Percentiles rank a stretch among this genome's conserved stretches.
Conservation (phyloP, 2,797 vertebrate species). For the Nyctalus aviator region DNA sequence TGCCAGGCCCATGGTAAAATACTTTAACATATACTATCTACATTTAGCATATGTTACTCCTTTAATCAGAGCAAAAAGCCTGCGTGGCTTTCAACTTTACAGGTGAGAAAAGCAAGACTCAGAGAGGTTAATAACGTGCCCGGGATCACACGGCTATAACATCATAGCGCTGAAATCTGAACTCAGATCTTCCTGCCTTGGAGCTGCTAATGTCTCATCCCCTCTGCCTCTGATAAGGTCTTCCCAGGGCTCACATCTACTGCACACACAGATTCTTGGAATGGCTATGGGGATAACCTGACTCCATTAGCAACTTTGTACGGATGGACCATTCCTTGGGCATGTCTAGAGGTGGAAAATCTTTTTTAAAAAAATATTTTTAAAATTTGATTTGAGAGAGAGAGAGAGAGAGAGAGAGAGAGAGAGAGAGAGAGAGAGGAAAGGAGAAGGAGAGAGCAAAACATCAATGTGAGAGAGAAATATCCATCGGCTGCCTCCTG, state of each 20-base stretch:
- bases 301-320: neutral
- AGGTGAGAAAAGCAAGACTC: neutral
- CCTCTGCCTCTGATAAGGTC: neutral
- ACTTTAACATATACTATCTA: neutral
- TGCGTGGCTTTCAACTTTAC: neutral
- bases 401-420: neutral
- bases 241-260: neutral
- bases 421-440: neutral
- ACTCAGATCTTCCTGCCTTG: neutral
- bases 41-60: rapidly evolving
- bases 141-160: neutral
- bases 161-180: neutral
- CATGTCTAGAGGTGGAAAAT: neutral
- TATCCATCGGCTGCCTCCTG: neutral
- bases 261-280: neutral
- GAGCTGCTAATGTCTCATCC: neutral
- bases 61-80: neutral
- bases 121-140: neutral
- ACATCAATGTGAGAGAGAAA: neutral
- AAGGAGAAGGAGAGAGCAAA: neutral
- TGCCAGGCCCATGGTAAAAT: neutral
- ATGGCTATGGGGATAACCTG: neutral
- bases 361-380: neutral
- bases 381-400: neutral
- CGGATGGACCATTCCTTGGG: no score